Evolutionary conservation across 2,113 vertebrate genomes (phyloP).

Genomic region (Pachycephala philippinensis): DNA sequence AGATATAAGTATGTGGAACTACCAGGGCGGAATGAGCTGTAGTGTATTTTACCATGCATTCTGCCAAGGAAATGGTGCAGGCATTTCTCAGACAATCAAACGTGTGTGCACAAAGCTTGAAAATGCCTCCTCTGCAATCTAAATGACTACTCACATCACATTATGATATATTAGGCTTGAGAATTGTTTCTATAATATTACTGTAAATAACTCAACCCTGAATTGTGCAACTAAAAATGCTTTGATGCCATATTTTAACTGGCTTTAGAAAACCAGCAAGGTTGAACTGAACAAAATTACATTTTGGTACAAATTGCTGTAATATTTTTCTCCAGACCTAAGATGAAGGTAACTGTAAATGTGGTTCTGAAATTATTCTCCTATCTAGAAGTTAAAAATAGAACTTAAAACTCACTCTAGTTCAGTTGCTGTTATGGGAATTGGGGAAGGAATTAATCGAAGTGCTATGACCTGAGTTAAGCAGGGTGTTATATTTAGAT

Average conservation of each 20-base stretch:
- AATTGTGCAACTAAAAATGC: neutral
- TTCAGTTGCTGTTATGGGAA: neutral
- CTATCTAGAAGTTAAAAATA: neutral
- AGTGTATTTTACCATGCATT: neutral
- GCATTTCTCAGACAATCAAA: neutral
- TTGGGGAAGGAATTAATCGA: conserved; percentile 7
- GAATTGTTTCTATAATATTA: neutral
- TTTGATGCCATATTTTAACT: neutral
- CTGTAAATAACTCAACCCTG: neutral
- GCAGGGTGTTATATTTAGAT: neutral
- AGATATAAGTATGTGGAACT: neutral
- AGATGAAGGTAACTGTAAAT: neutral
- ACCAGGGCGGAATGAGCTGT: neutral
- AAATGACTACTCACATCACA: neutral
- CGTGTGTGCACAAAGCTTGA: neutral
- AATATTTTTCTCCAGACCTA: neutral
- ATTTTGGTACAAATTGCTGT: neutral
- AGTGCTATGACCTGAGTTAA: neutral
- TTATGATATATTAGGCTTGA: neutral
- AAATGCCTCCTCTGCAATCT: neutral
- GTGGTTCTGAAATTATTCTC: neutral
- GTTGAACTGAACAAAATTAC: neutral
- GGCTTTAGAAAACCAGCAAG: neutral
- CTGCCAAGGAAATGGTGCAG: neutral
- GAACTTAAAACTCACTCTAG: neutral